A percentile compares a stretch with the other conserved stretches of the same genome.
phyloP scores from a whole-genome alignment of 2,888 invertebrate species.

The Dolichomitus sp. region DNA sequence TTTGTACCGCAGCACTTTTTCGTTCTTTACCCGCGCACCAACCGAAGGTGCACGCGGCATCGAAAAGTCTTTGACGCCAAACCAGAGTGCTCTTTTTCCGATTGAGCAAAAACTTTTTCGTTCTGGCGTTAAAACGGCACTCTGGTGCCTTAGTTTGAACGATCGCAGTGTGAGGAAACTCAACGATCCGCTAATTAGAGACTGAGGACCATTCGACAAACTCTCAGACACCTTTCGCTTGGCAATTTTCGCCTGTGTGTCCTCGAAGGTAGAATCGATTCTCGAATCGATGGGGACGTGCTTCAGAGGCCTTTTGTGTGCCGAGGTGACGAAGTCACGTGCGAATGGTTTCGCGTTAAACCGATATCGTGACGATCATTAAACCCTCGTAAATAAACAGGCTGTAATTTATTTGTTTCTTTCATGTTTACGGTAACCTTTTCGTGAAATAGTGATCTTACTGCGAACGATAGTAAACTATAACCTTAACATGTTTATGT shows the following conservation, averaged over 20 bases:
- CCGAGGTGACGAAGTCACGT: conserved; percentile 51
- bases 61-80: conserved; percentile 49
- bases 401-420: conserved; percentile 22
- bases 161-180: conserved; percentile 32
- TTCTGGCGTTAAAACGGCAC: conserved; percentile 44
- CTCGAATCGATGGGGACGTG: conserved; percentile 36
- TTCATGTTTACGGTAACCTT: neutral
- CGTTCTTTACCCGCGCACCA: conserved; percentile 25
- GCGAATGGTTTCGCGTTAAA: conserved; percentile 41
- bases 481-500: conserved; percentile 41
- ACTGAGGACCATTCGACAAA: conserved; percentile 58
- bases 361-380: conserved; percentile 47
- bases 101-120: conserved; percentile 40
- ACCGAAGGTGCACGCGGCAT: conserved; percentile 16
- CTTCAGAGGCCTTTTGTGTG: conserved; percentile 21
- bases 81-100: conserved; percentile 47
- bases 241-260: conserved; percentile 46
- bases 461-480: conserved; percentile 3
- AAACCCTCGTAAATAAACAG: conserved; percentile 56
- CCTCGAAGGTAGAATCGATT: conserved; percentile 42
- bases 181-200: conserved; percentile 65
- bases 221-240: conserved; percentile 52
- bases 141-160: conserved; percentile 25
- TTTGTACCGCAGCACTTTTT: conserved; percentile 12
- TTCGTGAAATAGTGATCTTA: conserved; percentile 25